Conservation (phyloP, 1,140 invertebrate species). For the Drosophila persimilis region DNA sequence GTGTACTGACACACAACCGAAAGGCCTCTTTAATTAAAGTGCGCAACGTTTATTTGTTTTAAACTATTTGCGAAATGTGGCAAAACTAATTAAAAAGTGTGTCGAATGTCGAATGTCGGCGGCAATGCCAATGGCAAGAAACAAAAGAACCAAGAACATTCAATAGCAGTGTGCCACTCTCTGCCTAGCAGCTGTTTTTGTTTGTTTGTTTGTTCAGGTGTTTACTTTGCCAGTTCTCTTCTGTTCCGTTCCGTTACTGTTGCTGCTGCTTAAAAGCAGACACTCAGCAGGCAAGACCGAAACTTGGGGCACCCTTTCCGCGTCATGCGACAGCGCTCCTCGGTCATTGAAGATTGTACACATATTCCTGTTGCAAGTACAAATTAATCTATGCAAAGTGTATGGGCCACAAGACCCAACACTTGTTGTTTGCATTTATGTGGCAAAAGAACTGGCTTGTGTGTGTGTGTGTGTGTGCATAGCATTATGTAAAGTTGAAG, state of each 20-base stretch:
- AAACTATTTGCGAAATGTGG: conserved; percentile 76
- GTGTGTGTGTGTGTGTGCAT: conserved; percentile 7
- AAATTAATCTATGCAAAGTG: neutral
- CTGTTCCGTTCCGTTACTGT: too few species aligned
- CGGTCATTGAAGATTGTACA: too few species aligned
- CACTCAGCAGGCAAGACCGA: neutral
- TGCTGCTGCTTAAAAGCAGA: too few species aligned
- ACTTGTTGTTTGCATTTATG: conserved; percentile 64
- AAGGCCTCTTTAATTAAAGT: conserved; percentile 61
- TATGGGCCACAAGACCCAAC: conserved; percentile 29
- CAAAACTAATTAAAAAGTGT: conserved; percentile 79
- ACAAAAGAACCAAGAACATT: conserved; percentile 48
- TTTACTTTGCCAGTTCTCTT: conserved; percentile 33
- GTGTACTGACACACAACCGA: conserved; percentile 10
- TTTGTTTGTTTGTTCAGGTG: conserved; percentile 26
- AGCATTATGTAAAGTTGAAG: conserved; percentile 15
- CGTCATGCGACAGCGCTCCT: too few species aligned
- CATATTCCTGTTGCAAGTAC: too few species aligned
- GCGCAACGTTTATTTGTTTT: conserved; percentile 66
- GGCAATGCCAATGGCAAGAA: conserved; percentile 65
- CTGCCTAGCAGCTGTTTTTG: conserved; percentile 36
- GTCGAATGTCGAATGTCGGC: conserved; percentile 44
- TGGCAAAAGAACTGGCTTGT: conserved; percentile 6
- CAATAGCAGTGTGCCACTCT: too few species aligned
- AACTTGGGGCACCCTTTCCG: too few species aligned